These are phyloP conservation scores for Crocallis elinguaria DNA, from an alignment of 2,888 invertebrate species.

Conservation along the genomic window DNA sequence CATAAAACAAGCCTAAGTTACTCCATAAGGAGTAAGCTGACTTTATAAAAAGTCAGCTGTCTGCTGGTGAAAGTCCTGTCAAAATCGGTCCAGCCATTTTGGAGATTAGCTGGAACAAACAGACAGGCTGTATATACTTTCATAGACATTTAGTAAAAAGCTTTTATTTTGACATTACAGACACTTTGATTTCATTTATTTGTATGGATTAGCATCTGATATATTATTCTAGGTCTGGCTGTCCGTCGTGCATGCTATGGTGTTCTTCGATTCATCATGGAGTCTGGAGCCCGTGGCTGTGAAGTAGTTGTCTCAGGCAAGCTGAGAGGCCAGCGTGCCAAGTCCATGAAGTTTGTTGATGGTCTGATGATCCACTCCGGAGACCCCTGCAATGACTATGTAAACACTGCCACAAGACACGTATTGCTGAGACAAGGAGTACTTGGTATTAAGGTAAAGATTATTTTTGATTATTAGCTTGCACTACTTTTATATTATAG, in stretches of 20 bases:
- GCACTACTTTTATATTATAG: background rate
- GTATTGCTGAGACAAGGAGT: slow-evolving; percentile 97
- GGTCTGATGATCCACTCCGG: slow-evolving; percentile 99
- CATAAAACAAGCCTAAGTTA: too few relatives aligned
- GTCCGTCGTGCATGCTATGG: slow-evolving; percentile 98
- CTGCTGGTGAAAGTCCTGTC: too few relatives aligned
- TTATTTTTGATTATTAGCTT: background rate
- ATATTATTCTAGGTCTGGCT: slow-evolving; percentile 84
- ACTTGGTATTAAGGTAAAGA: slow-evolving; percentile 89
- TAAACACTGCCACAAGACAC: slow-evolving; percentile 98
- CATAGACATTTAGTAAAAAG: too few relatives aligned
- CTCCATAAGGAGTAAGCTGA: too few relatives aligned
- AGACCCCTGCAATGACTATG: slow-evolving; percentile 99
- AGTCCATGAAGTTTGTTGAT: slow-evolving; percentile 99
- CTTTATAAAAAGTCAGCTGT: too few relatives aligned
- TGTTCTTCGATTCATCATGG: slow-evolving; percentile 99
- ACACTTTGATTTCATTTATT: too few relatives aligned
- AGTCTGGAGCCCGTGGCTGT: slow-evolving; percentile 98
- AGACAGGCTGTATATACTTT: too few relatives aligned
- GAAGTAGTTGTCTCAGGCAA: slow-evolving; percentile 99
- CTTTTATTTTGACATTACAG: too few relatives aligned
- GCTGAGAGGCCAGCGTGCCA: slow-evolving; percentile 99
- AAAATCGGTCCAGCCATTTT: too few relatives aligned
- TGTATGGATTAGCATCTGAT: background rate
- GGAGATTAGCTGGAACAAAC: too few relatives aligned